Evolutionary conservation across 1,140 invertebrate species (phyloP).

Genomic region (Zaprionus taronus): DNA sequence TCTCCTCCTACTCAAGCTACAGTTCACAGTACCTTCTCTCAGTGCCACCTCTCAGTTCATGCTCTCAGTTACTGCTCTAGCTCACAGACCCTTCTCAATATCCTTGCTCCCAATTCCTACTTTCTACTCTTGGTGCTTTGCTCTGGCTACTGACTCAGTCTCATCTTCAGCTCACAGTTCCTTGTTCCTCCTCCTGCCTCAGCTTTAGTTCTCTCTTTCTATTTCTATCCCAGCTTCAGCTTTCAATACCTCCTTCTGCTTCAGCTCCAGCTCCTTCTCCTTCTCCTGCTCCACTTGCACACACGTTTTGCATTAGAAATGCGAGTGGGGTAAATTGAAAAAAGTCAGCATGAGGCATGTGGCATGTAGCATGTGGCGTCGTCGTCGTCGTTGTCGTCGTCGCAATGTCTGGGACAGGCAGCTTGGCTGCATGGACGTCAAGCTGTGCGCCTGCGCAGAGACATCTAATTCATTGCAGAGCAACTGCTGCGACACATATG

Average conservation of each 20-base stretch:
- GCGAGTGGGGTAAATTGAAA: constrained; percentile 42
- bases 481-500: constrained; percentile 71
- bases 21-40: too few species aligned
- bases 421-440: constrained; percentile 39
- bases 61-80: too few species aligned
- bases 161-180: neutral
- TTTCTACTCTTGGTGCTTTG: too few species aligned
- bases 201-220: neutral
- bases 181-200: neutral
- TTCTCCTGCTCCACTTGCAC: constrained; percentile 15
- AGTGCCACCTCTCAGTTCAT: too few species aligned
- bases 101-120: too few species aligned
- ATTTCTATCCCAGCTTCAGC: neutral
- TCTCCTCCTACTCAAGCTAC: too few species aligned
- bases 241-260: neutral
- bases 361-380: too few species aligned
- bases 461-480: constrained; percentile 61
- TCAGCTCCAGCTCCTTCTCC: neutral
- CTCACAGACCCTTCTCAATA: too few species aligned
- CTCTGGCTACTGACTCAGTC: accelerated
- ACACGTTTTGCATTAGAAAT: constrained; percentile 80
- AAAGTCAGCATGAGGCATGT: constrained; percentile 74
- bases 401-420: constrained; percentile 62
- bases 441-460: constrained; percentile 74
- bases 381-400: constrained; percentile 27